Evolutionary conservation across 92 coral and sea anemone species (phyloP).

Genomic region (Anthopleura xanthogrammica): DNA sequence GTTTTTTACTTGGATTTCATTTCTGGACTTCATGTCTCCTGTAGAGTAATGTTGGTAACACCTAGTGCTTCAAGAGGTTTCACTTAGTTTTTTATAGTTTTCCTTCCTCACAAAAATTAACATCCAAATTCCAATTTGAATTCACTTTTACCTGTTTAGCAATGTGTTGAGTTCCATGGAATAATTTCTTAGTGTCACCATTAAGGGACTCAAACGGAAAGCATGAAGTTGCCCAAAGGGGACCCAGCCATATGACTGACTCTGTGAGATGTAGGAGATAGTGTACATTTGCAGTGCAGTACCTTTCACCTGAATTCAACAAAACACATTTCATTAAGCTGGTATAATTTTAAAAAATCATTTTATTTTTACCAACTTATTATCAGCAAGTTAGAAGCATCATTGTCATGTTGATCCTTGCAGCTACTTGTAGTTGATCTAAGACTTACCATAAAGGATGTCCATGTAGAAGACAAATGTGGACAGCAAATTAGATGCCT

Average conservation of each 20-base stretch:
- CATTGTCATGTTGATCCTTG: not conserved
- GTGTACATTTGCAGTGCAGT: not conserved
- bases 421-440: too few relatives aligned
- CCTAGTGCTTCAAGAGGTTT: not conserved
- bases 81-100: not conserved
- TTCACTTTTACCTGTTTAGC: constrained; percentile 2
- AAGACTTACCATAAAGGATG: constrained; percentile 1
- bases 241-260: not conserved
- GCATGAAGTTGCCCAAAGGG: not conserved
- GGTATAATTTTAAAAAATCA: too few relatives aligned
- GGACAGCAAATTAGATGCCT: not conserved
- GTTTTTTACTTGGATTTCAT: not conserved
- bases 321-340: not conserved
- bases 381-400: too few relatives aligned
- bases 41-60: too few relatives aligned
- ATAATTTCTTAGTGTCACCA: not conserved
- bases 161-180: not conserved
- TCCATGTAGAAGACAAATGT: constrained; percentile 15
- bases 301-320: not conserved
- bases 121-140: not conserved
- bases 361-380: too few relatives aligned
- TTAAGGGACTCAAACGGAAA: not conserved
- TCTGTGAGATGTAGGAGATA: not conserved
- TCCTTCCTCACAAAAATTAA: not conserved
- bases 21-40: too few relatives aligned